Evolutionary conservation across 1,140 invertebrate genomes (phyloP).

Genomic region (Drosophila sproati): DNA sequence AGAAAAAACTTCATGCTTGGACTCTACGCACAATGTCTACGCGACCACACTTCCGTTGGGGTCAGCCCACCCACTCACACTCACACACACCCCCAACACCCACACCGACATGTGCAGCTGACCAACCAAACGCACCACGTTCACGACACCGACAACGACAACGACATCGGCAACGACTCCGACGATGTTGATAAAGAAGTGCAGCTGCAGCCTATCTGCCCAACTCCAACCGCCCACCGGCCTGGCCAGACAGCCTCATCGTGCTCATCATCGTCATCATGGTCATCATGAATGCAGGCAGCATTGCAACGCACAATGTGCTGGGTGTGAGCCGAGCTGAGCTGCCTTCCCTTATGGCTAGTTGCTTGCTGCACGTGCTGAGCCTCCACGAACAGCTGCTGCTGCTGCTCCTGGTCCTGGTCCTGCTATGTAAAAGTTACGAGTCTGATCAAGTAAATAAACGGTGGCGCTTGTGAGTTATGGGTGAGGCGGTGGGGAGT

Average conservation of each 20-base stretch:
- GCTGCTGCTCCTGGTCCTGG: conserved; percentile 16
- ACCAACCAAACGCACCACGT: conserved; percentile 66
- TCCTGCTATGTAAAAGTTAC: conserved; percentile 69
- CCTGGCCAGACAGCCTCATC: conserved; percentile 45
- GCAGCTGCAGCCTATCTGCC: conserved; percentile 26
- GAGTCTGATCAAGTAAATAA: conserved; percentile 78
- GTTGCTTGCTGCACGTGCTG: conserved; percentile 82
- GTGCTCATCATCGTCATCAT: conserved; percentile 33
- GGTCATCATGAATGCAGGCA: conserved; percentile 34
- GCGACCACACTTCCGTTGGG: conserved; percentile 66
- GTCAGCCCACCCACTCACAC: conserved; percentile 21
- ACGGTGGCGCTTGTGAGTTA: conserved; percentile 2
- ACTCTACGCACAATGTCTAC: conserved; percentile 80
- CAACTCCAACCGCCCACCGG: conserved; percentile 1
- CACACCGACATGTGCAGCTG: conserved; percentile 36
- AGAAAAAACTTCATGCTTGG: conserved; percentile 74
- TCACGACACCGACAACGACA: conserved; percentile 33
- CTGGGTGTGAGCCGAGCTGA: conserved; percentile 10
- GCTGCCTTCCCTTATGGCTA: conserved; percentile 50
- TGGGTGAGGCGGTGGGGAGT: conserved; percentile 2
- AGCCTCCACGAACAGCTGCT: conserved; percentile 76
- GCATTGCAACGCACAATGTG: conserved; percentile 54
- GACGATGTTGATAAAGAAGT: conserved; percentile 17
- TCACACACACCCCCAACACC: conserved; percentile 7
- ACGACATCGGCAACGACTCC: not conserved